Evolutionary conservation across 92 coral and sea anemone species (phyloP).

Genomic region (Zoanthus sociatus): DNA sequence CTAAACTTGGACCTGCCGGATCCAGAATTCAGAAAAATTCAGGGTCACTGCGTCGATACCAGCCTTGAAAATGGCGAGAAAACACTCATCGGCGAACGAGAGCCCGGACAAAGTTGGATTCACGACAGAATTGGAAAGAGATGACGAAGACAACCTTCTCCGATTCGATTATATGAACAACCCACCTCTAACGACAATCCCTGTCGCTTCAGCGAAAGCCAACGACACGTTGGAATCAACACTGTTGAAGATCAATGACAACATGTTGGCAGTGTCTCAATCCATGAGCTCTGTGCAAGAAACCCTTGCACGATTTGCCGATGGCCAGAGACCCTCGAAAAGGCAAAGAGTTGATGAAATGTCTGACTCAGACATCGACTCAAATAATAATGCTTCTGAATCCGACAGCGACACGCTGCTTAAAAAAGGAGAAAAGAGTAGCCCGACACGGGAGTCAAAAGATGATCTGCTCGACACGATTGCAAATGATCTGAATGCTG

Average conservation of each 20-base stretch:
- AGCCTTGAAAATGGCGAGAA: too few relatives aligned
- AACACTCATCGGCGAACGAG: too few relatives aligned
- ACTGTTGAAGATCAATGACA: not conserved
- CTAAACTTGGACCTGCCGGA: too few relatives aligned
- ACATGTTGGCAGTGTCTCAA: not conserved
- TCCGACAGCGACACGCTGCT: not conserved
- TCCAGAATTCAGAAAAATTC: too few relatives aligned
- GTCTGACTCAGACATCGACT: too few relatives aligned
- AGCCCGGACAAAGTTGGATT: too few relatives aligned
- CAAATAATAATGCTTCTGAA: too few relatives aligned
- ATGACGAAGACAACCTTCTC: not conserved
- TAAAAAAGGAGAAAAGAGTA: not conserved
- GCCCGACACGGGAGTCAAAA: conserved; percentile 36
- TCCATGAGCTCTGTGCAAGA: conserved; percentile 27
- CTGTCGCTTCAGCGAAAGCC: not conserved
- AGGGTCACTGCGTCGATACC: too few relatives aligned
- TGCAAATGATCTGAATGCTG: conserved; percentile 43
- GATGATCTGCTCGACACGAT: conserved; percentile 47
- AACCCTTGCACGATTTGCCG: conserved; percentile 13
- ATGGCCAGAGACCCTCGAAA: conserved; percentile 1
- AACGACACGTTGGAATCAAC: not conserved
- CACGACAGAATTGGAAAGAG: too few relatives aligned
- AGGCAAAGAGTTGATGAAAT: not conserved
- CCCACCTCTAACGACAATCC: not conserved
- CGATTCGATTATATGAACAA: not conserved